Conservation (phyloP, 2,113 vertebrate species). For the Chelonoidis abingdonii region DNA sequence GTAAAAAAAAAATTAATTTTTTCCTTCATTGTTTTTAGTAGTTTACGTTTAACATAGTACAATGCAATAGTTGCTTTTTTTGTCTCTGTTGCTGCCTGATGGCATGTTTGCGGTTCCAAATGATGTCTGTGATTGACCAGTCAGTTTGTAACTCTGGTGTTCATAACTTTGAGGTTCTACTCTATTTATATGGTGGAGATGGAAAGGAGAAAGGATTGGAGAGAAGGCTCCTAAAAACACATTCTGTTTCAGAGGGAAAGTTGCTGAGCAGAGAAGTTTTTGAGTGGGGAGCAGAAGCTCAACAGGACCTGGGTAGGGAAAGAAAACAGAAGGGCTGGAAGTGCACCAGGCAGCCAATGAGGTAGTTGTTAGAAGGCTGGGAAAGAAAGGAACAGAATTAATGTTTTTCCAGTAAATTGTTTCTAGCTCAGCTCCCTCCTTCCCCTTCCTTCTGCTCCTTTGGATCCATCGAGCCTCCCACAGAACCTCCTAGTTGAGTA, state of each 20-base stretch:
- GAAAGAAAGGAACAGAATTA: not conserved
- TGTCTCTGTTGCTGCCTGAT: too few relatives aligned
- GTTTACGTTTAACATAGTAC: too few relatives aligned
- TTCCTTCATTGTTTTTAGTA: too few relatives aligned
- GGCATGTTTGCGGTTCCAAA: too few relatives aligned
- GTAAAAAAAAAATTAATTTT: too few relatives aligned
- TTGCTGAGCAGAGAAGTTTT: not conserved
- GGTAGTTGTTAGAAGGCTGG: not conserved
- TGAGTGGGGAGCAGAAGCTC: not conserved
- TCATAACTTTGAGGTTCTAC: too few relatives aligned
- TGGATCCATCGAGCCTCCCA: not conserved
- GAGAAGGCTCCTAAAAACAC: not conserved
- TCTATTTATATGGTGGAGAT: not conserved
- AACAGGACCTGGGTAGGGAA: not conserved
- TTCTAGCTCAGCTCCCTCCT: not conserved
- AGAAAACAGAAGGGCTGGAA: not conserved
- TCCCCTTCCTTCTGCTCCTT: not conserved
- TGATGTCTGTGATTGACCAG: too few relatives aligned
- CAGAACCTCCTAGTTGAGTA: not conserved
- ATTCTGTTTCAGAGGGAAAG: not conserved
- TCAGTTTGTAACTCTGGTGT: too few relatives aligned
- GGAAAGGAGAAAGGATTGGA: not conserved
- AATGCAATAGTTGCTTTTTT: too few relatives aligned
- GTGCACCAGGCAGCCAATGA: not conserved
- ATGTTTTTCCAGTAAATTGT: not conserved